phyloP scores from a whole-genome alignment of 2,888 invertebrate species.

The Heliconius aoede region DNA sequence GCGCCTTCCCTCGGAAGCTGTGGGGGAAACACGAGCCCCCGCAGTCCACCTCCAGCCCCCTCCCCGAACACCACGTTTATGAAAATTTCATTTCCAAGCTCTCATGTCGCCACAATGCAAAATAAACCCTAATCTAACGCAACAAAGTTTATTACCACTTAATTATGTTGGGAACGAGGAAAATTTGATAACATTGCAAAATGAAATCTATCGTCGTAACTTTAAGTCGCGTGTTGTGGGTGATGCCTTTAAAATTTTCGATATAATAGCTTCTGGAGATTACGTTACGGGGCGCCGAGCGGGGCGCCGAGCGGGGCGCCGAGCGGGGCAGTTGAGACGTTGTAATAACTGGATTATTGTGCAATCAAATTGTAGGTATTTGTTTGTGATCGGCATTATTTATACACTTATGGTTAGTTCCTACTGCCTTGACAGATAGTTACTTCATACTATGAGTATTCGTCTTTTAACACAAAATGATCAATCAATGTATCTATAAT shows the following conservation, averaged over 20 bases:
- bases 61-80: slow-evolving; percentile 67
- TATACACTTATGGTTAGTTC: not conserved
- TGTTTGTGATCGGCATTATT: slow-evolving; percentile 8
- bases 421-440: not conserved
- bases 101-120: slow-evolving; percentile 62
- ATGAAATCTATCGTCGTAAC: slow-evolving; percentile 60
- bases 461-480: not conserved
- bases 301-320: slow-evolving; percentile 53
- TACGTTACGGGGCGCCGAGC: slow-evolving; percentile 62
- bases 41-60: slow-evolving; percentile 48
- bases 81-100: slow-evolving; percentile 82
- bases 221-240: slow-evolving; percentile 67
- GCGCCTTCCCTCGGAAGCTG: slow-evolving; percentile 67
- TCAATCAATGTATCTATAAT: not conserved
- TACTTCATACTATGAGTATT: not conserved
- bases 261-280: slow-evolving; percentile 80
- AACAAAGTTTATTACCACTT: slow-evolving; percentile 72
- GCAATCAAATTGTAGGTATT: slow-evolving; percentile 68
- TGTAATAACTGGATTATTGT: slow-evolving; percentile 78
- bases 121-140: slow-evolving; percentile 70
- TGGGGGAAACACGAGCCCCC: slow-evolving; percentile 71
- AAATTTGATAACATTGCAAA: slow-evolving; percentile 59
- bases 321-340: slow-evolving; percentile 68
- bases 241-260: slow-evolving; percentile 70
- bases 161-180: slow-evolving; percentile 59